Conservation (phyloP, 2,113 vertebrate genomes). For the Brachypodius melanocephalos region DNA sequence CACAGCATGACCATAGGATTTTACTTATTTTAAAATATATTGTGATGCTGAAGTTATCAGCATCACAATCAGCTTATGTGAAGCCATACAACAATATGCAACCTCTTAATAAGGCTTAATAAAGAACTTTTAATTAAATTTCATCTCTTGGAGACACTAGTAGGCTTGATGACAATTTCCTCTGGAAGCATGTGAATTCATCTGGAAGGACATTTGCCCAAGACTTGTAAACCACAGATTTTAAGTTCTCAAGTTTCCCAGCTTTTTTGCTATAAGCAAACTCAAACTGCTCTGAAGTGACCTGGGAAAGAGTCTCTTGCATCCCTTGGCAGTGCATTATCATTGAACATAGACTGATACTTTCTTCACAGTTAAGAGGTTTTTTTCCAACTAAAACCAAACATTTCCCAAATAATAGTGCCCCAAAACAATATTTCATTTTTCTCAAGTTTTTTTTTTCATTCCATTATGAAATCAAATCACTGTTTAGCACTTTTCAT, state of each 20-base stretch:
- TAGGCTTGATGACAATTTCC: not conserved
- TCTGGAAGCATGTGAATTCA: not conserved
- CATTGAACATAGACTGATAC: not conserved
- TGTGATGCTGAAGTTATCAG: not conserved
- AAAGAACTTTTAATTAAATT: not conserved
- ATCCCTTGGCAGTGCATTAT: not conserved
- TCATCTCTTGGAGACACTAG: not conserved
- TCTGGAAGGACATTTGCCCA: not conserved
- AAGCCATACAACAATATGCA: not conserved
- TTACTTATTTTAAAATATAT: not conserved
- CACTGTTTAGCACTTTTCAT: not conserved
- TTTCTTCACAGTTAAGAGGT: not conserved
- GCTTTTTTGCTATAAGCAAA: not conserved
- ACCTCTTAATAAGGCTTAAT: not conserved
- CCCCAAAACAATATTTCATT: not conserved
- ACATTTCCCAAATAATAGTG: not conserved
- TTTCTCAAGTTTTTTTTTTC: not conserved
- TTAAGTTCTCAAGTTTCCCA: not conserved
- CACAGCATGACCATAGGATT: not conserved
- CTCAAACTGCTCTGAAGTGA: not conserved
- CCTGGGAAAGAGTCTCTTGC: not conserved
- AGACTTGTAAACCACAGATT: not conserved
- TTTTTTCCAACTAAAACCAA: not conserved
- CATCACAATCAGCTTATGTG: no score
- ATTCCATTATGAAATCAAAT: not conserved